Evolutionary conservation across 35 echinoderm and acorn worm species (phyloP).

Genomic region (Heliocidaris erythrogramma): DNA sequence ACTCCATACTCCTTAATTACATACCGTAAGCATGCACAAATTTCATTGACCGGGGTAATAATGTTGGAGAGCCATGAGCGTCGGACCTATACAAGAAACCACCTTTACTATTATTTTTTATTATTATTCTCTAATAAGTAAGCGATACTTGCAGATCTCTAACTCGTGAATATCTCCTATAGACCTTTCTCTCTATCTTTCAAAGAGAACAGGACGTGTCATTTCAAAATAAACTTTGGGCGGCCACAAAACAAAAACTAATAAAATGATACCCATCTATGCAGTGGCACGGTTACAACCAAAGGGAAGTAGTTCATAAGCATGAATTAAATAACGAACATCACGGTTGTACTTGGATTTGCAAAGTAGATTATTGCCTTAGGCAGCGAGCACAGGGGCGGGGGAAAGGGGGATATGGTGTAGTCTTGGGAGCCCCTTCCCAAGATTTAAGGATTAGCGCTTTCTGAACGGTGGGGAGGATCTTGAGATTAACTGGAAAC

Average conservation of each 20-base stretch:
- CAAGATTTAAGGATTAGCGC: background rate
- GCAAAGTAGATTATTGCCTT: background rate
- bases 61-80: too few species aligned
- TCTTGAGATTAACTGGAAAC: background rate
- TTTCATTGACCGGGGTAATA: too few species aligned
- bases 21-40: too few species aligned
- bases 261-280: background rate
- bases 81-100: too few species aligned
- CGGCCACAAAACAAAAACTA: background rate
- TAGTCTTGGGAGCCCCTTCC: conserved; percentile 13
- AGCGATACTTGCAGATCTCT: too few species aligned
- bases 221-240: background rate
- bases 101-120: too few species aligned
- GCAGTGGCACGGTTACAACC: background rate
- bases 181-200: background rate
- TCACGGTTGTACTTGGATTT: conserved; percentile 1
- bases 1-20: too few species aligned
- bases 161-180: background rate
- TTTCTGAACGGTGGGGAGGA: background rate
- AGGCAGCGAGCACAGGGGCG: background rate
- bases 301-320: conserved; percentile 24
- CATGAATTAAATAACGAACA: conserved; percentile 11
- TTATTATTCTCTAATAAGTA: too few species aligned
- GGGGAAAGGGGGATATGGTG: background rate
- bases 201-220: background rate